Base-by-base conservation (phyloP, 1,140 invertebrate species). In the Drosophila elegans region DNA sequence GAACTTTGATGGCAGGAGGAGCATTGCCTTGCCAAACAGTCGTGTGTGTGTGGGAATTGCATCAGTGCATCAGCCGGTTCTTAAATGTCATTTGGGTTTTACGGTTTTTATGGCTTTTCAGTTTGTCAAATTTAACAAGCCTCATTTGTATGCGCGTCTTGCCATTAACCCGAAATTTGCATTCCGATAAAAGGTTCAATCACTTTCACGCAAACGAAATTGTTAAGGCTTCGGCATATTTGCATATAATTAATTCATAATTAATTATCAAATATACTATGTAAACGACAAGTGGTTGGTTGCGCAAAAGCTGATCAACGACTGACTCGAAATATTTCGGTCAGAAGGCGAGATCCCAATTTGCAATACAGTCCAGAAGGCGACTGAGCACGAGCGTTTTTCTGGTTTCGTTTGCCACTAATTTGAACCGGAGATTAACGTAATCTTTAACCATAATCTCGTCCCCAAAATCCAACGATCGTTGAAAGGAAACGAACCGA, bases 171-270 rank as follows among this genome's bases (percentile, higher is more conserved):
- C 44, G 12, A 27, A 68, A 68, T 68, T 76, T 48, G 53, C 48
- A 76, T 76, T 48, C 62, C 63, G 46, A 53, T 41, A 39, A 75
- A 48, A 55, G 44, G 61, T 59, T 76, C 62, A 76, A 67, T 68
- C 73, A 76, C 74, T 60, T 41, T 54, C 32, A 44, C 42, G 39
- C 39, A 68, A 59, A 48, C 42, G n/a, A 41, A 74, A 74, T 32
- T 38, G 46, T 60, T 67, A 57, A 53, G 54, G 36, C 48, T 54
- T 54, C 74, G 39, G 39, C 41, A 48, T 27, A 75, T 53, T 53
- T 36, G 39, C 49, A 52, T 45, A 38, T 48, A 60, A 68, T 55
- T 75, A 69, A 56, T 55, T 55, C 27, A 46, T 69, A 79, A 74
- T 62, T 76, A 63, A 67, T 78, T 55, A 62, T 21, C 42, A 11